Evolutionary conservation across 2,888 invertebrate genomes (phyloP).

Genomic region (Heteropelma amictum): DNA sequence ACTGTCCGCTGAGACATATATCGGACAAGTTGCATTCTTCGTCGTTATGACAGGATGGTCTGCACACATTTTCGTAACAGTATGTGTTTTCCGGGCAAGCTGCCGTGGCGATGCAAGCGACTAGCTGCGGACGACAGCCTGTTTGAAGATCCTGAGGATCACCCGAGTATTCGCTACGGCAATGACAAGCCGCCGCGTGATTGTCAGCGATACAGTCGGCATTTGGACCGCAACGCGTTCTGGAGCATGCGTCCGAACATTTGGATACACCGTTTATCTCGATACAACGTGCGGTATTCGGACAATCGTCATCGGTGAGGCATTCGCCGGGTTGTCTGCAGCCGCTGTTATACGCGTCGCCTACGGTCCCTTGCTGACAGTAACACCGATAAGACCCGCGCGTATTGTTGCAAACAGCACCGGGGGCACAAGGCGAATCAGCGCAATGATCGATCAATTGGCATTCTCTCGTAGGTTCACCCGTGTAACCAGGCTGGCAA

Average conservation of each 20-base stretch:
- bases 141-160: constrained; percentile 84
- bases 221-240: constrained; percentile 88
- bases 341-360: constrained; percentile 91
- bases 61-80: constrained; percentile 89
- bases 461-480: constrained; percentile 87
- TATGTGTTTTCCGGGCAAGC: constrained; percentile 90
- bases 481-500: constrained; percentile 93
- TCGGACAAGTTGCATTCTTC: constrained; percentile 89
- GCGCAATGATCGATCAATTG: constrained; percentile 88
- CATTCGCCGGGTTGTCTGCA: constrained; percentile 92
- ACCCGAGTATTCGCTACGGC: constrained; percentile 88
- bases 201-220: constrained; percentile 89
- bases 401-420: constrained; percentile 88
- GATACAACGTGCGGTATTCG: constrained; percentile 87
- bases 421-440: constrained; percentile 88
- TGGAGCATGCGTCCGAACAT: constrained; percentile 85
- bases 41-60: constrained; percentile 88
- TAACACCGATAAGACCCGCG: constrained; percentile 89
- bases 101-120: constrained; percentile 84
- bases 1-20: constrained; percentile 90
- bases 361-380: constrained; percentile 89
- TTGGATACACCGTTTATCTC: constrained; percentile 86
- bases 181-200: constrained; percentile 88
- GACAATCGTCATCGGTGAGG: constrained; percentile 88
- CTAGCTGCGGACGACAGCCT: constrained; percentile 88